Evolutionary conservation across 2,888 invertebrate genomes (phyloP).

Genomic region (Plebejus anna): DNA sequence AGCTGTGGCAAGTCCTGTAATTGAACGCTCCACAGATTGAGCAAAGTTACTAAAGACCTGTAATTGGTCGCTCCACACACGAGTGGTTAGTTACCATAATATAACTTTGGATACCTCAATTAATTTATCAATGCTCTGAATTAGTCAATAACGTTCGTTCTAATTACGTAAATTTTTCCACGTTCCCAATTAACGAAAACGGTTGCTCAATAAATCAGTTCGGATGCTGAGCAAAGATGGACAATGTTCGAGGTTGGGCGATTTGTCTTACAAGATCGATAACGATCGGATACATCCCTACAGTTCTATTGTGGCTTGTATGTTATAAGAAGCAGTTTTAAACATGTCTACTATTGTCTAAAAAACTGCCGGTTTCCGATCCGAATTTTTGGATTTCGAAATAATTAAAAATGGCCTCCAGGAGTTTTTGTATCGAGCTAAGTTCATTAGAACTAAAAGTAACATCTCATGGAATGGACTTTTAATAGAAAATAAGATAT

Average conservation of each 20-base stretch:
- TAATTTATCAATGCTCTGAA: background rate
- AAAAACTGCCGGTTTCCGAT: background rate
- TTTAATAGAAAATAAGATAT: no score
- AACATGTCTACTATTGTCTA: conserved; percentile 1
- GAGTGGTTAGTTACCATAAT: no score
- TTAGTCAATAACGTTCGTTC: conserved; percentile 3
- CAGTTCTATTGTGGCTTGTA: conserved; percentile 35
- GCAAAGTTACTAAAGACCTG: no score
- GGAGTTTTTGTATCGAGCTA: background rate
- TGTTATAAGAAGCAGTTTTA: conserved; percentile 26
- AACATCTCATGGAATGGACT: no score
- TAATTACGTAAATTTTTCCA: conserved; percentile 31
- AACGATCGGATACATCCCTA: conserved; percentile 49
- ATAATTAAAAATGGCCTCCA: background rate
- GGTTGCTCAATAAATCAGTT: conserved; percentile 51
- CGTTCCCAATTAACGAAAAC: conserved; percentile 44
- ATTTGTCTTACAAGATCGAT: conserved; percentile 71
- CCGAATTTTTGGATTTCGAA: background rate
- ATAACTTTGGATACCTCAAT: background rate
- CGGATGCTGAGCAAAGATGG: conserved; percentile 49
- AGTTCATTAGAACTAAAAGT: no score
- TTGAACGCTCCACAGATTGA: no score
- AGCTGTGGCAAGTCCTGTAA: no score
- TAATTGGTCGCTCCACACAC: no score
- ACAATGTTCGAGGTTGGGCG: conserved; percentile 57